phyloP scores from a whole-genome alignment of 2,888 invertebrate genomes.

The Andrena fulva region DNA sequence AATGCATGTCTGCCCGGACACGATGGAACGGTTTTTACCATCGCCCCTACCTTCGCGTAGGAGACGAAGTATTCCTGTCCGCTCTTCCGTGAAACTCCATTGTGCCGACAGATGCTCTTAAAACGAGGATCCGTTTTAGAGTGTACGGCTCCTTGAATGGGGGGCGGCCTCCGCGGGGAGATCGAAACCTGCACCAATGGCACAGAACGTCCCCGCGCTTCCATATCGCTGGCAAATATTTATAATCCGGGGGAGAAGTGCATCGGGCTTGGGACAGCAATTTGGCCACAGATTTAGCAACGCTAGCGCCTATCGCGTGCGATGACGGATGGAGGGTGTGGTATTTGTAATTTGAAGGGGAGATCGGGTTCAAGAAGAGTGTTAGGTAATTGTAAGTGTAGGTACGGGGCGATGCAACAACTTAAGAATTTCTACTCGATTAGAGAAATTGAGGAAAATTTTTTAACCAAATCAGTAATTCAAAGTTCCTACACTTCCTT shows the following conservation, averaged over 20 bases:
- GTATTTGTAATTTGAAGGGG: too few relatives aligned
- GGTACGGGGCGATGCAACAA: too few relatives aligned
- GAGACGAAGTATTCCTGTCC: constrained; percentile 50
- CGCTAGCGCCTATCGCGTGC: too few relatives aligned
- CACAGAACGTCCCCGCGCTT: constrained; percentile 6
- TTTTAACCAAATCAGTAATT: too few relatives aligned
- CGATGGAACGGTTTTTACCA: constrained; percentile 34
- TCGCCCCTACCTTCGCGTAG: background rate
- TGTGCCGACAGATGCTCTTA: constrained; percentile 61
- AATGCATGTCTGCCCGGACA: constrained; percentile 20
- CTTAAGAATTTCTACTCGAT: too few relatives aligned
- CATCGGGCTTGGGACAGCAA: too few relatives aligned
- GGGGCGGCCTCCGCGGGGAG: constrained; percentile 1
- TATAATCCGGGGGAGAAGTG: constrained; percentile 1
- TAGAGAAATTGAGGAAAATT: too few relatives aligned
- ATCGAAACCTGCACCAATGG: constrained; percentile 26
- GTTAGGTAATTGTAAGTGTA: too few relatives aligned
- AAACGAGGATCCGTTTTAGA: constrained; percentile 49
- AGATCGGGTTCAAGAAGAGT: too few relatives aligned
- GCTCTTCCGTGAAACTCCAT: constrained; percentile 59
- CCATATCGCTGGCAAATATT: constrained; percentile 31
- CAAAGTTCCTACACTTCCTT: too few relatives aligned
- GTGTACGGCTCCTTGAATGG: constrained; percentile 41
- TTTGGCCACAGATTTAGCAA: too few relatives aligned
- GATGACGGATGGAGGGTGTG: too few relatives aligned